These are phyloP conservation scores for Danio albolineatus DNA, from an alignment of 2,797 vertebrate genomes.

Conservation along the genomic window DNA sequence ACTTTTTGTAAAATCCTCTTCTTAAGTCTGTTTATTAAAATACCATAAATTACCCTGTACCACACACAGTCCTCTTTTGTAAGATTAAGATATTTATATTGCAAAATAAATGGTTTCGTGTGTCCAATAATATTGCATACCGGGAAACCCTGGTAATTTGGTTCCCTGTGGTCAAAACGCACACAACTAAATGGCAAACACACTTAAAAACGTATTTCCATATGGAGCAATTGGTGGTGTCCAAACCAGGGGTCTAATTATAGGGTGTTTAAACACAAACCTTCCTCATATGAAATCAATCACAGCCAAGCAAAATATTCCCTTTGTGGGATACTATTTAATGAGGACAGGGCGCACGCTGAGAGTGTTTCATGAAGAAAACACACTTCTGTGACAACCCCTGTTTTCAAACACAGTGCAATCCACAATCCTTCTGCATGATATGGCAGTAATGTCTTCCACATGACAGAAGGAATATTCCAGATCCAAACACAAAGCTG, in stretches of 20 bases:
- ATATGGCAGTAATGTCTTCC: not conserved
- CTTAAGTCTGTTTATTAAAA: not conserved
- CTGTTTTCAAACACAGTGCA: not conserved
- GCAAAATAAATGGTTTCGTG: slow-evolving; percentile 15
- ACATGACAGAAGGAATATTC: slow-evolving; percentile 9
- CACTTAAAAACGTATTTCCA: slow-evolving; percentile 8
- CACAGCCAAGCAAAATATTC: slow-evolving; percentile 2
- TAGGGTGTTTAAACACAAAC: slow-evolving; percentile 11
- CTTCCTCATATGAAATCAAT: not conserved
- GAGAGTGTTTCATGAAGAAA: not conserved
- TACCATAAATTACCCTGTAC: slow-evolving; percentile 13
- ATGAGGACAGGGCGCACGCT: not conserved
- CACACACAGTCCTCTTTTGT: not conserved
- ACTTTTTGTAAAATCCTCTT: not conserved
- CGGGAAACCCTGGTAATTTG: not conserved
- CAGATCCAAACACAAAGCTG: not conserved
- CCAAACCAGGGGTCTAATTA: slow-evolving; percentile 22
- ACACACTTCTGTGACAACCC: not conserved
- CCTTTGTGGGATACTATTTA: not conserved
- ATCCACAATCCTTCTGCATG: not conserved
- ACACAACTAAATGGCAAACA: not conserved
- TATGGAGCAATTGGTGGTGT: slow-evolving; percentile 6
- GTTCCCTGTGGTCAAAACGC: not conserved
- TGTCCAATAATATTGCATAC: slow-evolving; percentile 10
- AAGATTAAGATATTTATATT: slow-evolving; percentile 1